Conservation (phyloP, 1,140 invertebrate genomes). For the Ips nitidus region DNA sequence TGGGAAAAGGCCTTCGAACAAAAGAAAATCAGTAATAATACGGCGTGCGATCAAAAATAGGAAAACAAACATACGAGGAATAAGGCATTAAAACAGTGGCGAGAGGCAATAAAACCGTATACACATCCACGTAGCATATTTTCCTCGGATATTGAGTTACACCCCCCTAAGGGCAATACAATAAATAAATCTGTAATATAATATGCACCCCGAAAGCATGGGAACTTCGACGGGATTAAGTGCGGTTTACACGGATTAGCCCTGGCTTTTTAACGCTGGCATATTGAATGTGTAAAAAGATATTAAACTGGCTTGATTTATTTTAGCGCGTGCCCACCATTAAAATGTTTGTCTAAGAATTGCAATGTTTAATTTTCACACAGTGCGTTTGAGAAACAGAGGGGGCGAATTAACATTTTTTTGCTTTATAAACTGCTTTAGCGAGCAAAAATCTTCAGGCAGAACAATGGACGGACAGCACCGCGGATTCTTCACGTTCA, state of each 20-base stretch:
- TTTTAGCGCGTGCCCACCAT: constrained; percentile 45
- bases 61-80: constrained; percentile 21
- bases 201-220: constrained; percentile 48
- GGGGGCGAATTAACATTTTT: too few species aligned
- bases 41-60: constrained; percentile 4
- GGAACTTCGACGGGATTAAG: constrained; percentile 44
- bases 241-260: constrained; percentile 50
- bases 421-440: too few species aligned
- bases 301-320: constrained; percentile 50
- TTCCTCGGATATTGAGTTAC: constrained; percentile 48
- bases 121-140: constrained; percentile 48
- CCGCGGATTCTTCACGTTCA: constrained; percentile 46
- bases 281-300: constrained; percentile 51
- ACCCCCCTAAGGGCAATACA: constrained; percentile 44
- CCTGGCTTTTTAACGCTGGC: constrained; percentile 45
- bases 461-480: constrained; percentile 34
- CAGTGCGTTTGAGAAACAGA: constrained; percentile 21
- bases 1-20: too few species aligned
- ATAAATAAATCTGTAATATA: constrained; percentile 51
- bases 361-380: constrained; percentile 49
- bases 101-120: constrained; percentile 46
- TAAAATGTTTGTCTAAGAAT: constrained; percentile 49
- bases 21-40: too few species aligned
- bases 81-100: constrained; percentile 22
- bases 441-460: too few species aligned